phyloP scores from a whole-genome alignment of 2,888 invertebrate species.

The Sepioteuthis lessoniana region DNA sequence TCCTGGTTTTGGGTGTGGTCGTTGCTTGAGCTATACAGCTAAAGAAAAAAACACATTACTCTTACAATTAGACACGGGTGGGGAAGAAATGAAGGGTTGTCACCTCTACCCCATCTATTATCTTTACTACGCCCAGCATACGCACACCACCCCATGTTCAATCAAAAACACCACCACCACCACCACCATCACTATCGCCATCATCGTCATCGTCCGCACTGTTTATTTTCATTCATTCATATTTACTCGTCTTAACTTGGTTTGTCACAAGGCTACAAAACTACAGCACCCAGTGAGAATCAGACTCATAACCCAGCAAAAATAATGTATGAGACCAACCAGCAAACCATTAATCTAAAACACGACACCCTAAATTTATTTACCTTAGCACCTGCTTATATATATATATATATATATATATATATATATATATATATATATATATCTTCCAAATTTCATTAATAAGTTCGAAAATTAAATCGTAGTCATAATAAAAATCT shows the following conservation, averaged over 20 bases:
- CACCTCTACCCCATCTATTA: not conserved
- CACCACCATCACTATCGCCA: not conserved
- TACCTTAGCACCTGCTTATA: no score
- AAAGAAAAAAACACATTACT: not conserved
- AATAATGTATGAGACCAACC: not conserved
- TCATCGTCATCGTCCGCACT: no score
- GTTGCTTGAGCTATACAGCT: not conserved
- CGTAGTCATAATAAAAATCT: no score
- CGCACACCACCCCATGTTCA: not conserved
- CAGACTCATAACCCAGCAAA: not conserved
- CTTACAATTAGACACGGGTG: constrained; percentile 15
- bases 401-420: no score
- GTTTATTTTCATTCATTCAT: not conserved
- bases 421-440: no score
- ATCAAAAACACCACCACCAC: not conserved
- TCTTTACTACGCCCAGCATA: not conserved
- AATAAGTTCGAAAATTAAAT: no score
- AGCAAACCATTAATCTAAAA: not conserved
- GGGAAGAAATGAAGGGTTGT: not conserved
- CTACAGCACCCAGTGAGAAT: not conserved
- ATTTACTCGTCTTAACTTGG: not conserved
- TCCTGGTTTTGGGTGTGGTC: constrained; percentile 21
- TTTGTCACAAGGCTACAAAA: not conserved
- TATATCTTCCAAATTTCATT: no score
- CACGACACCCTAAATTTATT: no score